phyloP scores from a whole-genome alignment of 2,888 invertebrate species.

The Scaptomyza tumidula region DNA sequence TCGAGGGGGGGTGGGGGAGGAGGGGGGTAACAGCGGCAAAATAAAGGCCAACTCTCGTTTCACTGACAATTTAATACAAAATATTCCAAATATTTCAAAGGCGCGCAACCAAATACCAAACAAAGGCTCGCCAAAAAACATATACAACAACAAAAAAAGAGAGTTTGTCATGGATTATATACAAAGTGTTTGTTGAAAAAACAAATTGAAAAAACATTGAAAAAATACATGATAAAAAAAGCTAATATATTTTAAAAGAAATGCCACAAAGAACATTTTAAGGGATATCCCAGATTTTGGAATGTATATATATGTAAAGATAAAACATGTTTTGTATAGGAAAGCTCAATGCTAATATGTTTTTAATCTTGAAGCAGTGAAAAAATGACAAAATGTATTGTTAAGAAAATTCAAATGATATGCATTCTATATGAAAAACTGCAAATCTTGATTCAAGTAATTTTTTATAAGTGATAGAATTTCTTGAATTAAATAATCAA shows the following conservation, averaged over 20 bases:
- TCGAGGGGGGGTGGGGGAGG: conserved; percentile 2
- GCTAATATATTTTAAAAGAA: conserved; percentile 17
- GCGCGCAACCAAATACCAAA: conserved; percentile 49
- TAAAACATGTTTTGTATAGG: too few species aligned
- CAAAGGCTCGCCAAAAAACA: conserved; percentile 16
- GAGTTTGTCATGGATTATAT: conserved; percentile 52
- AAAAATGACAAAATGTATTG: not conserved
- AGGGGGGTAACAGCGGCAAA: conserved; percentile 5
- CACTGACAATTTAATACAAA: conserved; percentile 79
- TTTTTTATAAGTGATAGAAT: not conserved
- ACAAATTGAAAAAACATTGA: conserved; percentile 8
- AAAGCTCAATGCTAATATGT: too few species aligned
- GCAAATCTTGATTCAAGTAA: too few species aligned
- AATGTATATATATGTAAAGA: too few species aligned
- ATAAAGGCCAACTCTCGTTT: conserved; percentile 64
- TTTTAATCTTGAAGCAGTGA: too few species aligned
- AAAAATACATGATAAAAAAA: conserved; percentile 6
- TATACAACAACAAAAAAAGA: conserved; percentile 31
- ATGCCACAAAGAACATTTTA: not conserved
- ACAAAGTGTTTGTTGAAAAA: conserved; percentile 47
- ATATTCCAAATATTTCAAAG: conserved; percentile 73
- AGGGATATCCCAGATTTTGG: not conserved
- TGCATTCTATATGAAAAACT: too few species aligned
- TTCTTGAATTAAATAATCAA: not conserved
- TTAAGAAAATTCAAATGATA: too few species aligned